Conservation (phyloP, 35 echinoderm and acorn worm genomes). For the Patiria miniata region DNA sequence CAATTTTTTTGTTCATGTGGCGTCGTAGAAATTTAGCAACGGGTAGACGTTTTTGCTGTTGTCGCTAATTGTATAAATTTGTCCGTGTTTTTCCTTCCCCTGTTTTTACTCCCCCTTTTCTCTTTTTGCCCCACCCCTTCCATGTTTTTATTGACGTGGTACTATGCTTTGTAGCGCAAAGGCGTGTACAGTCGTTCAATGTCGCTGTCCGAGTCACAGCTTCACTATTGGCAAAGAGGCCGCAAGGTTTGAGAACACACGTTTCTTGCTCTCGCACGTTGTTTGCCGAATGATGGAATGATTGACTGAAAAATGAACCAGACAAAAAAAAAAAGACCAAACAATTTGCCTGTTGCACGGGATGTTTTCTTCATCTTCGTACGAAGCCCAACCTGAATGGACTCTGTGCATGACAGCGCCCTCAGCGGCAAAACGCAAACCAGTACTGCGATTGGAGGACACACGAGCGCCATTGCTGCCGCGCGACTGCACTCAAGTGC, state of each 20-base stretch:
- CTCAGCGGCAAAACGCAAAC: no score
- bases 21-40: neutral
- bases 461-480: no score
- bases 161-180: constrained; percentile 50
- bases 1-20: neutral
- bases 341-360: constrained; percentile 1
- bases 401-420: no score
- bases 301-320: neutral
- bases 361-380: neutral
- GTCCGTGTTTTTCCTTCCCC: constrained; percentile 7
- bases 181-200: constrained; percentile 86
- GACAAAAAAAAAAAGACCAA: neutral
- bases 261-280: constrained; percentile 18
- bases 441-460: no score
- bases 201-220: constrained; percentile 95
- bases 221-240: constrained; percentile 93
- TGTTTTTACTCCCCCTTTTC: neutral
- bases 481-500: no score
- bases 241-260: constrained; percentile 29
- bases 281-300: constrained; percentile 14
- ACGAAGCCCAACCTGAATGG: no score
- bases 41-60: neutral
- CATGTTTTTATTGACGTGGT: neutral
- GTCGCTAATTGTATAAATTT: constrained; percentile 17
- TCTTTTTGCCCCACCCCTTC: constrained; percentile 20